Conservation (phyloP, 2,113 vertebrate species). For the Megaleporinus macrocephalus region DNA sequence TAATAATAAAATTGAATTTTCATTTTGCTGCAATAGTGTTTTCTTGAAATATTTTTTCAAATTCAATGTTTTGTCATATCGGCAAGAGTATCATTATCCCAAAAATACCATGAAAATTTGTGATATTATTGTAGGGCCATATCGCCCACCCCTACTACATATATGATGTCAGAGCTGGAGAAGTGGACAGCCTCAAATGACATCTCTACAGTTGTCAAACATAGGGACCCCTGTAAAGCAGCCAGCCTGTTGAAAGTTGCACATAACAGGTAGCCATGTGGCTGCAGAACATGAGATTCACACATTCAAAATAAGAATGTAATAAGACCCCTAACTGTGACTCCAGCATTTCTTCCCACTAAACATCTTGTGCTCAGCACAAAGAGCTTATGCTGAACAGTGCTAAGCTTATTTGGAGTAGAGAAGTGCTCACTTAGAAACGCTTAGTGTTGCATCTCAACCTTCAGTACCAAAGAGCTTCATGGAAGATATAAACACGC, state of each 20-base stretch:
- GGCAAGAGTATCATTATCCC: too few species aligned
- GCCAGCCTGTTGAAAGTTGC: constrained; percentile 47
- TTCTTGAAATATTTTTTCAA: too few species aligned
- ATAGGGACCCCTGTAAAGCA: constrained; percentile 33
- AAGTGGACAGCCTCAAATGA: background rate
- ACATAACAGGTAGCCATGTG: constrained; percentile 67
- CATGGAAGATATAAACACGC: background rate
- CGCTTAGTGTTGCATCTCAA: background rate
- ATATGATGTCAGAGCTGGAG: background rate
- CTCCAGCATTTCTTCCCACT: constrained; percentile 48
- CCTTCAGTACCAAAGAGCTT: background rate
- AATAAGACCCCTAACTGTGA: constrained; percentile 20
- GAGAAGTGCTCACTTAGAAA: background rate
- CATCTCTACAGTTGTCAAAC: background rate
- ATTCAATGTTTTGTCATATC: too few species aligned
- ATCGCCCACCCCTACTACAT: too few species aligned
- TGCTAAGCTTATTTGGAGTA: too few species aligned
- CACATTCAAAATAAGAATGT: constrained; percentile 55
- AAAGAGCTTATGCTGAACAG: background rate
- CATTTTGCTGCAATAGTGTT: too few species aligned
- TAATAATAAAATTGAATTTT: too few species aligned
- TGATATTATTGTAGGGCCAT: too few species aligned
- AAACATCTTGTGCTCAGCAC: constrained; percentile 27
- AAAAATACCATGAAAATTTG: too few species aligned
- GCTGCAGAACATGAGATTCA: constrained; percentile 60